Evolutionary conservation across 2,888 invertebrate genomes (phyloP), one percentile per base, ranked within the genome.

Genomic region (Calliphora vomitoria): DNA sequence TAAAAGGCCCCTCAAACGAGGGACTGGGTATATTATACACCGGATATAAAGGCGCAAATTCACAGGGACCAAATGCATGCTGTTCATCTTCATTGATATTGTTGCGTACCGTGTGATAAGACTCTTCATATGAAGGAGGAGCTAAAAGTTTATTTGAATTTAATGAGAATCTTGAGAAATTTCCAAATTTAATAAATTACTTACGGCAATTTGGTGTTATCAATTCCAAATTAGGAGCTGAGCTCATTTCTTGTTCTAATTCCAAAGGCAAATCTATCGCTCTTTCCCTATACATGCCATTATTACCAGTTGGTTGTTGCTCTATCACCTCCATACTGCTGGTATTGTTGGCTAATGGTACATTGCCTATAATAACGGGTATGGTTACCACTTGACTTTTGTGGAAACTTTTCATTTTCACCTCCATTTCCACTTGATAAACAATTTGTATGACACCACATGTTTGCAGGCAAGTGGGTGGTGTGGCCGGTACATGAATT

Each of bases 41-140:
- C 0, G 93, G 93, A 91, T 93, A 93, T 11, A 93, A 87, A 2
- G 93, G 93, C 1, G 93, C 88, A 89, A 93, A 93, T 76, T 91
- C 92, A 72, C 90, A 91, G 20, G 85, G 81, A 0, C 91, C 92
- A 60, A 92, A 90, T 0, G 91, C 89, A 58, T 91, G 89, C 35
- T 92, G 90, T 41, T 91, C 92, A 69, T 92, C 92, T 44, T 91
- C 93, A 66, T 91, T 90, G 53, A 92, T 91, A 20, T 91, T 91
- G 62, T 90, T 91, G 20, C 91, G 90, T 5, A 91, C 78, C 11
- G 93, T 90, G 90, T 93, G 91, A 15, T 90, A 82, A 3, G 93
- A 92, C 79, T 93, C 93, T 87, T 93, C 92, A 82, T 93, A 94
- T 0, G 90, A 90, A 1, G 93, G 93, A 10, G 92, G 90, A 18